Evolutionary conservation across 1,140 invertebrate species (phyloP).

Genomic region (Pissodes strobi): DNA sequence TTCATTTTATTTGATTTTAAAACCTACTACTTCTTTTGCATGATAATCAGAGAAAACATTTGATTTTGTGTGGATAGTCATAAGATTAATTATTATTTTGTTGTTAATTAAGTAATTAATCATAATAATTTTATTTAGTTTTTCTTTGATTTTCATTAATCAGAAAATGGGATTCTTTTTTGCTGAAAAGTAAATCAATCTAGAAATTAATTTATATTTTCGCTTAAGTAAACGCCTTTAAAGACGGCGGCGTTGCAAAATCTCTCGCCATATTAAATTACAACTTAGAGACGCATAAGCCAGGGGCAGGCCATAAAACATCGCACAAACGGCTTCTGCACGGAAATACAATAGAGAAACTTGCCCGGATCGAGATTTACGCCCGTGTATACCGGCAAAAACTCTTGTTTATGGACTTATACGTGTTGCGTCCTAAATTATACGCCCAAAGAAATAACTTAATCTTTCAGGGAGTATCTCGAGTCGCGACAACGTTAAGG

Average conservation of each 20-base stretch:
- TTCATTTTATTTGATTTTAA: no score
- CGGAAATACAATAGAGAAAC: conserved; percentile 32
- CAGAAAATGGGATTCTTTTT: no score
- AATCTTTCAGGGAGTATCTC: neutral
- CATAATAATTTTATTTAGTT: no score
- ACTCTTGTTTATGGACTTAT: conserved; percentile 10
- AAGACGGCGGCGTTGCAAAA: conserved; percentile 5
- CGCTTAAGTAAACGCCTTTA: neutral
- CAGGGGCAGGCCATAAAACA: conserved; percentile 23
- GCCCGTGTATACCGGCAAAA: conserved; percentile 3
- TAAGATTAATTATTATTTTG: no score
- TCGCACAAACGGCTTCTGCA: conserved; percentile 26
- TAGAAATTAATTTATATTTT: neutral
- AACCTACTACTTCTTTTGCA: no score
- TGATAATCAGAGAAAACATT: no score
- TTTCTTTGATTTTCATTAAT: no score
- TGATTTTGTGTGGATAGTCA: no score
- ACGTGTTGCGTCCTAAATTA: conserved; percentile 17
- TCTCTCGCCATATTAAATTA: conserved; percentile 17
- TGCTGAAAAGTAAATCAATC: no score
- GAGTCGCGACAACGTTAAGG: no score
- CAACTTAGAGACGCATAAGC: conserved; percentile 25
- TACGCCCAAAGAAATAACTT: conserved; percentile 32
- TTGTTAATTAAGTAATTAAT: no score
- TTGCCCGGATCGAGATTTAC: conserved; percentile 23